phyloP scores from a whole-genome alignment of 2,113 vertebrate species.

The Entomyzon cyanotis region DNA sequence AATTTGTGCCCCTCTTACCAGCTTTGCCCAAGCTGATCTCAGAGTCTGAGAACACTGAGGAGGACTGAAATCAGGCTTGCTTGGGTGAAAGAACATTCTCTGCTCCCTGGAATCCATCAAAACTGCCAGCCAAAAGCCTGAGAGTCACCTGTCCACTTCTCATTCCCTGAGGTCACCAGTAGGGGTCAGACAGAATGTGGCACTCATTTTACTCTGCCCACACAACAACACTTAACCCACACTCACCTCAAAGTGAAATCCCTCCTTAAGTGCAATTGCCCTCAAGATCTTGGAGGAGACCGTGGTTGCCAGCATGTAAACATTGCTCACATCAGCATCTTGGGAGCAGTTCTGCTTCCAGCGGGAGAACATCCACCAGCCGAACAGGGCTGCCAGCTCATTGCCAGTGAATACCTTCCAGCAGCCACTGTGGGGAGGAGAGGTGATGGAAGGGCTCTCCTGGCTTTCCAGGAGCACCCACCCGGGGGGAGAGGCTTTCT shows the following conservation, averaged over 20 bases:
- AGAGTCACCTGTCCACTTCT: neutral
- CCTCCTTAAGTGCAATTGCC: constrained; percentile 85
- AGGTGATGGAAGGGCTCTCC: neutral
- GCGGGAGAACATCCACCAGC: constrained; percentile 94
- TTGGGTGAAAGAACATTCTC: neutral
- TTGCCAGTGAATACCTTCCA: constrained; percentile 97
- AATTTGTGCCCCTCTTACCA: too few relatives aligned
- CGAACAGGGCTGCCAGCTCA: constrained; percentile 89
- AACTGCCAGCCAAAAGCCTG: neutral
- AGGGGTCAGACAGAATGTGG: rapidly evolving
- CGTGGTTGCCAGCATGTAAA: constrained; percentile 92
- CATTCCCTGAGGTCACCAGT: rapidly evolving
- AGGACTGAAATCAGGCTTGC: neutral
- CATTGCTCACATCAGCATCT: constrained; percentile 66
- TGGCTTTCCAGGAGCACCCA: neutral
- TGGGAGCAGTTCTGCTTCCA: constrained; percentile 79
- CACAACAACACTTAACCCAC: neutral
- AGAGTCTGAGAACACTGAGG: neutral
- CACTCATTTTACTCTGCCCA: neutral
- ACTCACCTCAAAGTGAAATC: constrained; percentile 90
- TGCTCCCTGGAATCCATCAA: rapidly evolving
- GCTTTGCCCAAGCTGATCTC: neutral
- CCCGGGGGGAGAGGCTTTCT: neutral
- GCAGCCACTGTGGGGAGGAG: constrained; percentile 65
- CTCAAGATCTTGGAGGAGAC: constrained; percentile 93